phyloP scores from a whole-genome alignment of 2,888 invertebrate species.

The Aspidiotus rigidus region DNA sequence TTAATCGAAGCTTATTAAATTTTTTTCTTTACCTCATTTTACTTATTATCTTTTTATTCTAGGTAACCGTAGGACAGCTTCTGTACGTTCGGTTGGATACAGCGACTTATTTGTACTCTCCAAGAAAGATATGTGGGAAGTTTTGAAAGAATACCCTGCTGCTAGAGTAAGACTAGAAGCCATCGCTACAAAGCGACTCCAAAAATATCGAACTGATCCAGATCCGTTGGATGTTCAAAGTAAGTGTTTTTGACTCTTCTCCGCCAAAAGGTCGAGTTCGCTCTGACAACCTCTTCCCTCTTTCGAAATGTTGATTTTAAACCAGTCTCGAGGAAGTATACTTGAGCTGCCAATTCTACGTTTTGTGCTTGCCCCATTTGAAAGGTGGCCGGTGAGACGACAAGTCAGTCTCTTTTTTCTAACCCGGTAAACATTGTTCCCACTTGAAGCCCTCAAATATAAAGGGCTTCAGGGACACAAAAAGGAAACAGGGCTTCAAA shows the following conservation, averaged over 20 bases:
- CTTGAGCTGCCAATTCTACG: too few species aligned
- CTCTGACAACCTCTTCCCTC: background rate
- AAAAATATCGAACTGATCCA: slow-evolving; percentile 77
- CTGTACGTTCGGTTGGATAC: slow-evolving; percentile 95
- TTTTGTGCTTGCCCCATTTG: background rate
- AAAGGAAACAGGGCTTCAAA: too few species aligned
- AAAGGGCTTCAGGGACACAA: too few species aligned
- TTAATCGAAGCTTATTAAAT: too few species aligned
- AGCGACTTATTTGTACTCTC: slow-evolving; percentile 97
- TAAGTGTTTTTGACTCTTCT: slow-evolving; percentile 44
- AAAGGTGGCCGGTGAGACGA: slow-evolving; percentile 18
- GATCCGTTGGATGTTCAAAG: slow-evolving; percentile 81
- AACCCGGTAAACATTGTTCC: too few species aligned
- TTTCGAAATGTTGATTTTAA: background rate
- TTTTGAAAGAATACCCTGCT: slow-evolving; percentile 89
- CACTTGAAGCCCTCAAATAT: too few species aligned
- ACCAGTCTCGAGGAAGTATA: too few species aligned
- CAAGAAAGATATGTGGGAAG: slow-evolving; percentile 99
- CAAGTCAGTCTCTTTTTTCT: too few species aligned
- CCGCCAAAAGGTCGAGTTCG: background rate
- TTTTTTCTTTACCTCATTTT: too few species aligned
- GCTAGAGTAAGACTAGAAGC: slow-evolving; percentile 90
- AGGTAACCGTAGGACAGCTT: slow-evolving; percentile 97
- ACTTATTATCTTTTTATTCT: too few species aligned
- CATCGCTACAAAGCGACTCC: slow-evolving; percentile 92